Conservation (phyloP, 2,797 vertebrate genomes). For the Erethizon dorsatum region DNA sequence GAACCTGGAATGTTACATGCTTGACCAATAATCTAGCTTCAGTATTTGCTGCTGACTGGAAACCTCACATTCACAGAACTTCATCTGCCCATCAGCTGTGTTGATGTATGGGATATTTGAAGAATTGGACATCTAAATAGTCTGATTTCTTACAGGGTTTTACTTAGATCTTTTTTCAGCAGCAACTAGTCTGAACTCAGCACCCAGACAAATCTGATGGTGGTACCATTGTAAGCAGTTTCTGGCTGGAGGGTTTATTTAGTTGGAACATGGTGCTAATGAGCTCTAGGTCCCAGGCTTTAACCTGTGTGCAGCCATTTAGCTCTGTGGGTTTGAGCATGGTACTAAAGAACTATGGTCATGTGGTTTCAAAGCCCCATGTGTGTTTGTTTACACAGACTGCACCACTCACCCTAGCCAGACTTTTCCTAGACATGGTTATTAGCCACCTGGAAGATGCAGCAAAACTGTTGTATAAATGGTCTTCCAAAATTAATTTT, state of each 20-base stretch:
- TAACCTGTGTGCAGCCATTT: conserved; percentile 65
- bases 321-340: conserved; percentile 61
- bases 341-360: conserved; percentile 64
- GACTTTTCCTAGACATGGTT: conserved; percentile 60
- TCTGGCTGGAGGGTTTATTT: conserved; percentile 59
- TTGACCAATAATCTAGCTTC: conserved; percentile 53
- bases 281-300: conserved; percentile 60
- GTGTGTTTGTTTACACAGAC: conserved; percentile 57
- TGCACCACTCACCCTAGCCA: conserved; percentile 47
- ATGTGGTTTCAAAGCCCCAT: conserved; percentile 50
- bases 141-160: conserved; percentile 21
- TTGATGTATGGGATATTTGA: conserved; percentile 10
- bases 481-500: conserved; percentile 64
- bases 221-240: conserved; percentile 59
- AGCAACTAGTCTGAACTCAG: conserved; percentile 50
- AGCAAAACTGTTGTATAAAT: conserved; percentile 47
- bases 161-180: conserved; percentile 18
- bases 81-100: neutral
- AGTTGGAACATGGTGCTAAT: neutral
- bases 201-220: conserved; percentile 57
- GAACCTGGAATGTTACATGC: neutral
- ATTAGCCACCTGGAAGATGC: conserved; percentile 35
- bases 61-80: neutral
- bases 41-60: conserved; percentile 45
- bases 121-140: neutral